Conservation (phyloP, 2,113 vertebrate genomes). For the Corydoras maculifer region DNA sequence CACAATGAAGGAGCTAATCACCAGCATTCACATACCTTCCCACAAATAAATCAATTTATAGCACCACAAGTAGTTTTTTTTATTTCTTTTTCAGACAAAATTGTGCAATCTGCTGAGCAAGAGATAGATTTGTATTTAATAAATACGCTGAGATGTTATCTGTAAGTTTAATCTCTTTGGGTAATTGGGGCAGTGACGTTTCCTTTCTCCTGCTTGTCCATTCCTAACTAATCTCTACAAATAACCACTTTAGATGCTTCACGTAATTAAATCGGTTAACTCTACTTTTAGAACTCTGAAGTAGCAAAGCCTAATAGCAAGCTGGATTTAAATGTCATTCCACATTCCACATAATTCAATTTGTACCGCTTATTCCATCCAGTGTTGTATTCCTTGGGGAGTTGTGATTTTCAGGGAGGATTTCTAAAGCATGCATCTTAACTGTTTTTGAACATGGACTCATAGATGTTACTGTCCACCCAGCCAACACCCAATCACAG, state of each 20-base stretch:
- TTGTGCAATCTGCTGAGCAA: neutral
- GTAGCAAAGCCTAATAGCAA: neutral
- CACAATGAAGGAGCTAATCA: neutral
- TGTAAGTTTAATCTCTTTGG: neutral
- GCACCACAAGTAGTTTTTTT: neutral
- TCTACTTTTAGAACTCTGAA: neutral
- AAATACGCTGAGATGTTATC: neutral
- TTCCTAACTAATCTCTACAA: neutral
- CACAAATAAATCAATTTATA: neutral
- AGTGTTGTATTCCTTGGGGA: neutral
- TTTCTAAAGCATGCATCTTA: constrained; percentile 35
- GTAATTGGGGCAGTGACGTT: neutral
- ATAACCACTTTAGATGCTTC: too few species aligned
- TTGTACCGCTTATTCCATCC: neutral
- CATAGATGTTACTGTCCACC: constrained; percentile 54
- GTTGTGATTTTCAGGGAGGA: constrained; percentile 33
- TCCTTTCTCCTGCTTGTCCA: too few species aligned
- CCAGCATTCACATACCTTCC: neutral
- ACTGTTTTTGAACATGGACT: constrained; percentile 47
- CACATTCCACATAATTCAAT: constrained; percentile 6
- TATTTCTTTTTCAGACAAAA: neutral
- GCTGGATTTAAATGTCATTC: constrained; percentile 1
- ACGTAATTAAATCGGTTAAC: neutral
- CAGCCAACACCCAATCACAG: constrained; percentile 40
- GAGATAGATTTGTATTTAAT: neutral